phyloP scores from a whole-genome alignment of 2,797 vertebrate species.

The Lacerta bilineata region DNA sequence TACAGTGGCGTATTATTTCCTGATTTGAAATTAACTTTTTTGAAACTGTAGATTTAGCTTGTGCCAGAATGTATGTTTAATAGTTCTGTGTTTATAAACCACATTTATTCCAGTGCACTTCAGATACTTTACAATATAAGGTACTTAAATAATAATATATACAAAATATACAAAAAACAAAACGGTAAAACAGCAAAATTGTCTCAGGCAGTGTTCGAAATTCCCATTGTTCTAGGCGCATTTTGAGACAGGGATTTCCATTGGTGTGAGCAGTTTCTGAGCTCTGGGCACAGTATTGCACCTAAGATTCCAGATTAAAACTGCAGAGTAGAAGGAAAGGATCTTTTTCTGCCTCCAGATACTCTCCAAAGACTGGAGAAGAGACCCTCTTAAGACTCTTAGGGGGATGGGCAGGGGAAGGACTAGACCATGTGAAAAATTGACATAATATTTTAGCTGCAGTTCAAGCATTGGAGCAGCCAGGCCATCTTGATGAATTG shows the following conservation, averaged over 20 bases:
- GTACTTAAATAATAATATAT: not conserved
- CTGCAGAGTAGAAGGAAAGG: too few species aligned
- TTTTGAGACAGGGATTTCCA: not conserved
- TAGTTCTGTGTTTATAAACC: not conserved
- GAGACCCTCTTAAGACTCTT: too few species aligned
- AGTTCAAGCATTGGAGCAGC: not conserved
- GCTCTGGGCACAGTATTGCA: too few species aligned
- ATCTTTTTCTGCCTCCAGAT: too few species aligned
- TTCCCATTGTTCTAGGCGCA: not conserved
- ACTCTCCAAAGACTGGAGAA: too few species aligned
- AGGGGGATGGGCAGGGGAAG: too few species aligned
- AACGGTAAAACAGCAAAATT: not conserved
- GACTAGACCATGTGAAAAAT: too few species aligned
- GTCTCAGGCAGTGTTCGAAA: not conserved
- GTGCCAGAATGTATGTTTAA: not conserved
- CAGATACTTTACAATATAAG: constrained; percentile 6
- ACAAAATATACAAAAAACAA: not conserved
- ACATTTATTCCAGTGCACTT: not conserved
- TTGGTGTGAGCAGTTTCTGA: not conserved
- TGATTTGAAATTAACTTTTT: constrained; percentile 18
- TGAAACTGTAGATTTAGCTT: not conserved
- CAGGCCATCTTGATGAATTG: not conserved
- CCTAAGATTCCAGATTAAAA: too few species aligned
- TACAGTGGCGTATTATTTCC: not conserved
- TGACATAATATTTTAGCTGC: too few species aligned